Percentiles rank a stretch among this genome's conserved stretches.
Conservation (phyloP, 2,888 invertebrate genomes). For the Microplitis deprimator region DNA sequence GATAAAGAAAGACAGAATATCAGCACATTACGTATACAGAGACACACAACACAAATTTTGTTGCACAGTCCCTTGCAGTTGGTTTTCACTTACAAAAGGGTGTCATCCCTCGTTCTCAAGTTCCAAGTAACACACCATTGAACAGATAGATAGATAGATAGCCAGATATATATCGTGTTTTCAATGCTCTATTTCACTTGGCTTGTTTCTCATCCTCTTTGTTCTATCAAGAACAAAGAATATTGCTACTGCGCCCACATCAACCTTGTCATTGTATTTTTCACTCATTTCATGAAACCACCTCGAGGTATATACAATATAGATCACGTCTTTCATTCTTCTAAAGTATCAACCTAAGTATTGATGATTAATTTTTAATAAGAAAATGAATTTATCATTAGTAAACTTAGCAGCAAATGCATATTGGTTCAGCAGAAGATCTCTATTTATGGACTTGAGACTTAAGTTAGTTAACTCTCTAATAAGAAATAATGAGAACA, state of each 20-base stretch:
- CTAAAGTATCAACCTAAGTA: too few relatives aligned
- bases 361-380: too few relatives aligned
- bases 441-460: background rate
- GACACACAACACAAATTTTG: background rate
- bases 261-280: background rate
- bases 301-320: background rate
- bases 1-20: background rate
- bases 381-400: too few relatives aligned
- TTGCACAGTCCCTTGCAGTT: background rate
- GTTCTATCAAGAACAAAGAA: background rate
- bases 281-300: background rate
- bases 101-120: conserved; percentile 6
- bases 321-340: background rate
- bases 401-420: too few relatives aligned
- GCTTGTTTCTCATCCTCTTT: background rate
- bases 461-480: background rate
- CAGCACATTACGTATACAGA: background rate
- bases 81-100: conserved; percentile 18
- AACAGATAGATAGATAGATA: background rate
- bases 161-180: conserved; percentile 2
- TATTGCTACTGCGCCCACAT: background rate
- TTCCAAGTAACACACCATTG: background rate
- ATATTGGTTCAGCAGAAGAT: background rate
- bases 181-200: conserved; percentile 14
- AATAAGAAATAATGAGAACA: background rate